These are phyloP conservation scores for Boulengeromyrus knoepffleri DNA, from an alignment of 2,113 vertebrate species.

Conservation along the genomic window DNA sequence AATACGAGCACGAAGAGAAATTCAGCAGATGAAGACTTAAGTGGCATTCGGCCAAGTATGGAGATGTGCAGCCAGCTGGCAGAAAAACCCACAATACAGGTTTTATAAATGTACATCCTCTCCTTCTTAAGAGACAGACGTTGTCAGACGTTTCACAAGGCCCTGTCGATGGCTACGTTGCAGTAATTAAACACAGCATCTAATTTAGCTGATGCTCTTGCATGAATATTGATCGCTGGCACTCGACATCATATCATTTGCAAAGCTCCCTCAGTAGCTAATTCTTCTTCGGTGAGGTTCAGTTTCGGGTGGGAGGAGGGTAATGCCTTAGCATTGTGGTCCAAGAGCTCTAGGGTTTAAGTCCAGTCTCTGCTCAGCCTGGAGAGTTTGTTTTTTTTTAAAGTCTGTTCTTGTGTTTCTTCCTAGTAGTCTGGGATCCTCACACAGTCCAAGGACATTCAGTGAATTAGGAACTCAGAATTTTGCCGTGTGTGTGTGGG, in stretches of 20 bases:
- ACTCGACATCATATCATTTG: neutral
- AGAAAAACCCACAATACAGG: neutral
- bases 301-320: neutral
- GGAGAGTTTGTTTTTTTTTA: neutral
- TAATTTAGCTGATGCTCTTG: neutral
- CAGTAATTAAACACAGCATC: neutral
- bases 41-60: neutral
- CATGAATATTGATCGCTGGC: neutral
- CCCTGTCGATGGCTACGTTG: neutral
- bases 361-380: neutral
- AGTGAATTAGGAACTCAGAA: neutral
- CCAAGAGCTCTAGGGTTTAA: neutral
- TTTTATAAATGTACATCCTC: neutral
- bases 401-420: neutral
- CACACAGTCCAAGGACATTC: neutral
- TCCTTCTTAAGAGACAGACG: neutral
- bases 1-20: neutral
- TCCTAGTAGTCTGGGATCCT: neutral
- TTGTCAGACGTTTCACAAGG: neutral
- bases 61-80: neutral
- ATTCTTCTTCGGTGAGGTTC: neutral
- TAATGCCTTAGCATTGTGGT: neutral
- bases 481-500: neutral
- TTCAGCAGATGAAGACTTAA: neutral
- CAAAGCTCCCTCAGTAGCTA: neutral